Evolutionary conservation across 2,797 vertebrate species (phyloP), one percentile per base, ranked within the genome.

Genomic region (Podarcis lilfordi): DNA sequence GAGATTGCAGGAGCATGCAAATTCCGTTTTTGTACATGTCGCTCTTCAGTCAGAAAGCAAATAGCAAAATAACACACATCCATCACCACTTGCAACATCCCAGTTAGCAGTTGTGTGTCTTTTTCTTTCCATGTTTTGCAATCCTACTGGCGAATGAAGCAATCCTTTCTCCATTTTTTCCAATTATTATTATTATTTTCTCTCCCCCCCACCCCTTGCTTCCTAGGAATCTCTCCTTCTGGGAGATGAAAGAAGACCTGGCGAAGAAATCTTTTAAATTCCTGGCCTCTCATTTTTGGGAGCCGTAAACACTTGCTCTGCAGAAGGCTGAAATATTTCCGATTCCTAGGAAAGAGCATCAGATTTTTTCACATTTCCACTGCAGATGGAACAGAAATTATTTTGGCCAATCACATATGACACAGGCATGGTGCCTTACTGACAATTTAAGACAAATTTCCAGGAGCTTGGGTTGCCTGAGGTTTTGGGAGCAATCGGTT

Each of bases 371-470:
- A 50, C 10, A 50, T 50, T 69, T 82, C 25, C 74, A 37, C 32
- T 27, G 11, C 80, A 88, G 86, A 83, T 68, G 82, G 66, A 84
- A 79, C 3, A 82, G 80, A 50, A 84, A 78, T 32, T 23, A 72
- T 72, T 43, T 69, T 40, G 23, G 35, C 27, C 29, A 80, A 35
- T 69, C 76, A 35, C 43, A 55, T 35, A 32, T 27, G 32, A 68
- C 35, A n/a, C 7, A 80, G 27, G 50, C 4, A 11, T 13, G 9
- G 32, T 25, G 8, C 13, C 43, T 55, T 50, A 59, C 43, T 71
- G 55, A 68, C 27, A 13, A 77, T 77, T 66, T 76, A 76, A 50
- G 59, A 74, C 27, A 45, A 61, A 66, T 66, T 87, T 75, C 29
- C 1, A 35, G 21, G 77, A 59, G 19, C 17, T 64, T 75, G 37